A percentile compares a stretch with the other conserved stretches of the same genome.
Conservation (phyloP, 2,888 invertebrate species). For the Agriopis aurantiaria region DNA sequence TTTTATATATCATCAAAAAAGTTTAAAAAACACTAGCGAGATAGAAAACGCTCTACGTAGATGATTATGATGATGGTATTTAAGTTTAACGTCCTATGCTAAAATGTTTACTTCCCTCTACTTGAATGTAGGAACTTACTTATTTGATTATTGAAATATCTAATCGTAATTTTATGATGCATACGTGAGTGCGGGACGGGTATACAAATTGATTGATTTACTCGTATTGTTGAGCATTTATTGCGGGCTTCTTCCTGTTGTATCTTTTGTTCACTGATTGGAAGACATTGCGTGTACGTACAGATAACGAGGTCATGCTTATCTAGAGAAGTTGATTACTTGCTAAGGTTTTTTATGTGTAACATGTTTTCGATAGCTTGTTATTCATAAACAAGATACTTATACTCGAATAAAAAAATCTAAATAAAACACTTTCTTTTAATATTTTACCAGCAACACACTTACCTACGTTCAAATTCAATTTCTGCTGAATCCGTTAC, state of each 20-base stretch:
- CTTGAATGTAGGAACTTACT: neutral
- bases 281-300: constrained; percentile 62
- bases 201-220: constrained; percentile 40
- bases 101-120: neutral
- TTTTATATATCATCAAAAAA: no score
- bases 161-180: constrained; percentile 13
- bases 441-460: no score
- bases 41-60: no score
- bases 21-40: no score
- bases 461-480: no score
- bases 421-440: no score
- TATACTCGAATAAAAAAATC: no score
- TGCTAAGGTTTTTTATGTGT: constrained; percentile 48
- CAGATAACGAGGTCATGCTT: constrained; percentile 72
- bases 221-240: constrained; percentile 41
- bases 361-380: constrained; percentile 26
- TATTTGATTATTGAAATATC: constrained; percentile 11
- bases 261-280: constrained; percentile 58
- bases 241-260: constrained; percentile 52
- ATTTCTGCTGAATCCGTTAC: no score
- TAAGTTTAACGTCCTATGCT: no score
- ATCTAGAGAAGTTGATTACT: constrained; percentile 59
- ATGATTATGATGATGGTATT: no score
- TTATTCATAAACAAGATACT: constrained; percentile 13
- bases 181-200: constrained; percentile 10